phyloP scores from a whole-genome alignment of 2,797 vertebrate genomes.

The Acomys russatus region DNA sequence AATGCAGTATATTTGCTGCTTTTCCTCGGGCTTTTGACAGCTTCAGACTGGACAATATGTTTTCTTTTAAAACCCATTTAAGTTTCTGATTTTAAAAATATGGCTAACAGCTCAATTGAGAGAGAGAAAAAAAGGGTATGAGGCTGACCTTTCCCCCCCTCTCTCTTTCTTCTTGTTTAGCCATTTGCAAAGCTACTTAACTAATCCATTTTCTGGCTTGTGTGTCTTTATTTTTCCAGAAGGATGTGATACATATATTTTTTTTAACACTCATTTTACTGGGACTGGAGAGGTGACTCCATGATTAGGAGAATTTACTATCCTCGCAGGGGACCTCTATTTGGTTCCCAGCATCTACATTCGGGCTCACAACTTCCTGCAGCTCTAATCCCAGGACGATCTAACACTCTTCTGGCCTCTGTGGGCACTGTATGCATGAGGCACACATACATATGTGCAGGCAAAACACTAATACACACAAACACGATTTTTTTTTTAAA shows the following conservation, averaged over 20 bases:
- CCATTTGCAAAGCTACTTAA: background rate
- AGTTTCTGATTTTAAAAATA: slow-evolving; percentile 2
- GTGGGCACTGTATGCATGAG: background rate
- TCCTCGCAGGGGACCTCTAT: background rate
- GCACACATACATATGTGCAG: background rate
- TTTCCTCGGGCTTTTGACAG: background rate
- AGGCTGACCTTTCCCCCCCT: background rate
- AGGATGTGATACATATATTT: background rate
- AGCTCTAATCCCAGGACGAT: background rate
- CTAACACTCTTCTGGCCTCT: background rate
- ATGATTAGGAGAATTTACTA: background rate
- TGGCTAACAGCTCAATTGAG: slow-evolving; percentile 1
- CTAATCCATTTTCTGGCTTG: slow-evolving; percentile 1
- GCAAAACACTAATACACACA: background rate
- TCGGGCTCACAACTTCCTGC: too few species aligned
- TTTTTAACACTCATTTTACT: background rate
- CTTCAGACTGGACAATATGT: slow-evolving; percentile 17
- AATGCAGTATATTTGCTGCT: background rate
- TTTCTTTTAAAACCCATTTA: slow-evolving; percentile 54
- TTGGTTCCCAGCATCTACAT: background rate
- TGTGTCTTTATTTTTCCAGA: slow-evolving; percentile 32
- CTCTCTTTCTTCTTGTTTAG: background rate
- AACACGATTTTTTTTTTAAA: background rate
- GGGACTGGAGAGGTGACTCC: background rate
- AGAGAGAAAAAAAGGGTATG: background rate